phyloP scores from a whole-genome alignment of 2,113 vertebrate genomes.

The Leiothrix lutea region DNA sequence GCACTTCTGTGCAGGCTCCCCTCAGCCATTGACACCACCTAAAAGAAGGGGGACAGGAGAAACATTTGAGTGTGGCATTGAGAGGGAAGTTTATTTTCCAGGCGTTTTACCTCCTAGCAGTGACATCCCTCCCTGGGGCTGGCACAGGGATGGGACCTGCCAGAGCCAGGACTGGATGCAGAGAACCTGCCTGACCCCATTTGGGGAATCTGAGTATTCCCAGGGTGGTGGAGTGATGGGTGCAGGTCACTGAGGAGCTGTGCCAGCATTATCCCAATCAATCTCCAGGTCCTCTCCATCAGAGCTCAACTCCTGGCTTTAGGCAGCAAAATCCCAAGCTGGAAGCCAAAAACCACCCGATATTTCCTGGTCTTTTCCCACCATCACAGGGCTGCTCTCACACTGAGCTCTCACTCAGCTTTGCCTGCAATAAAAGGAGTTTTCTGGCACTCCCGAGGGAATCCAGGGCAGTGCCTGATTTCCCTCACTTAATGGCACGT shows the following conservation, averaged over 20 bases:
- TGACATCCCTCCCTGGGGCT: neutral
- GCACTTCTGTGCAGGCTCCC: neutral
- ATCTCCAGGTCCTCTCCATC: neutral
- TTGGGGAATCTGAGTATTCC: neutral
- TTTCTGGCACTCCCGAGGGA: neutral
- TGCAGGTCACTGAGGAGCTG: neutral
- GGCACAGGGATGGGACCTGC: neutral
- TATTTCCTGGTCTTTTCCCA: neutral
- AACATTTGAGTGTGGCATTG: neutral
- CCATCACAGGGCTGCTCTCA: neutral
- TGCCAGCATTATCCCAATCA: neutral
- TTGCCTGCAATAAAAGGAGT: neutral
- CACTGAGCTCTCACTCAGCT: neutral
- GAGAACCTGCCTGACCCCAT: accelerated
- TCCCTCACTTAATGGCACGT: neutral
- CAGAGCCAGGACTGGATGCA: neutral
- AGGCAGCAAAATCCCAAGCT: neutral
- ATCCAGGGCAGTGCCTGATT: accelerated
- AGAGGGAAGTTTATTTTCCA: neutral
- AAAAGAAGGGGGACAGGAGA: neutral
- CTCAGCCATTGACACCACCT: neutral
- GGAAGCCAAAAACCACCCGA: neutral
- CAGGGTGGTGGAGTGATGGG: accelerated
- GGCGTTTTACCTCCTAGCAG: neutral
- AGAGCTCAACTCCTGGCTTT: neutral